Conservation (phyloP, 2,888 invertebrate genomes). For the Calameuta pallipes region DNA sequence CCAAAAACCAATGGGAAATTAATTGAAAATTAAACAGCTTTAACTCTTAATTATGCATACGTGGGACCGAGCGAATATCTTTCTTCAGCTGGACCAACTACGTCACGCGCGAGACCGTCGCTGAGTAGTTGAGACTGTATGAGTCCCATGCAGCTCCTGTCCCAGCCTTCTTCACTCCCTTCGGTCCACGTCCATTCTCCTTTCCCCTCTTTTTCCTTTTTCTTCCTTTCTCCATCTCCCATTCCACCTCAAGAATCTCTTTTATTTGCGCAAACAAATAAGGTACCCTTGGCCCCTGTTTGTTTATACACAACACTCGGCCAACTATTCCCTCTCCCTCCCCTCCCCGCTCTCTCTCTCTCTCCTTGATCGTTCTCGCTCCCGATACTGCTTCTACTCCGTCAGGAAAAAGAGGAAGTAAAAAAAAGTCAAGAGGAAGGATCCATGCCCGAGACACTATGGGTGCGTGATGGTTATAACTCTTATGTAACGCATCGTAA, state of each 20-base stretch:
- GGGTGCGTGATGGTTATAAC: slow-evolving; percentile 27
- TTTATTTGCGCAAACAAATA: slow-evolving; percentile 33
- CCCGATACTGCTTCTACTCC: too few species aligned
- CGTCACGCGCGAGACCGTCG: not conserved
- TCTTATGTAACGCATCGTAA: slow-evolving; percentile 49
- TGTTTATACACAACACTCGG: slow-evolving; percentile 20
- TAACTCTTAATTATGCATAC: slow-evolving; percentile 40
- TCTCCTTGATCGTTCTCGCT: too few species aligned
- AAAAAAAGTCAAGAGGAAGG: not conserved
- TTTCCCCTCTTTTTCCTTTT: slow-evolving; percentile 11
- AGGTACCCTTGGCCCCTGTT: slow-evolving; percentile 15
- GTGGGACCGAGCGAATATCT: slow-evolving; percentile 32
- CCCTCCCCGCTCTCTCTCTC: too few species aligned
- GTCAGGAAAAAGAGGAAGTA: slow-evolving; percentile 1
- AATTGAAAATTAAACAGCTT: not conserved
- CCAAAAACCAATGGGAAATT: too few species aligned
- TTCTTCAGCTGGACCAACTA: slow-evolving; percentile 12
- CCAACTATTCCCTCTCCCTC: not conserved
- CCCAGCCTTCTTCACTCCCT: too few species aligned
- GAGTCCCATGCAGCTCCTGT: too few species aligned
- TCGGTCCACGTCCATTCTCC: too few species aligned
- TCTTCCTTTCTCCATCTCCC: slow-evolving; percentile 13
- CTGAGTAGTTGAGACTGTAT: too few species aligned
- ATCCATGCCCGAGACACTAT: not conserved
- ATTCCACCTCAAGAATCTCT: slow-evolving; percentile 9